These are phyloP conservation scores for Apaloderma vittatum DNA, from an alignment of 2,113 vertebrate genomes.

Conservation along the genomic window DNA sequence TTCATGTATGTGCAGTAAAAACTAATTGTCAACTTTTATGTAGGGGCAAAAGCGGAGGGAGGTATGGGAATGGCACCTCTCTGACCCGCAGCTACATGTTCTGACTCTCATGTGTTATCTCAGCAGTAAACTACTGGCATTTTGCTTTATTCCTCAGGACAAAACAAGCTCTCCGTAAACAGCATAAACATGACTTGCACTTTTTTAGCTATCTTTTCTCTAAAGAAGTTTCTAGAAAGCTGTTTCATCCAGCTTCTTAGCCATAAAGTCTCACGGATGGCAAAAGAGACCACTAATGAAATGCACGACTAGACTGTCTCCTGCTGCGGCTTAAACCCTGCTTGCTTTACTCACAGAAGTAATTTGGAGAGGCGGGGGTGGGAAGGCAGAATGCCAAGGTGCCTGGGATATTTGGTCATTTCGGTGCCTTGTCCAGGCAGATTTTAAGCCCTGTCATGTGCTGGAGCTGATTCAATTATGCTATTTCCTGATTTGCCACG, in stretches of 20 bases:
- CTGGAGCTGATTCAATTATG: constrained; percentile 35
- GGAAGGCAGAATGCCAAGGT: background rate
- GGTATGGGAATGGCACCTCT: background rate
- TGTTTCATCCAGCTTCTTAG: background rate
- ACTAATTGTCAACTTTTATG: constrained; percentile 81
- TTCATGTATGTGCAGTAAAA: constrained; percentile 85
- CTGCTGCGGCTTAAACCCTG: background rate
- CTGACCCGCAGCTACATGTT: background rate
- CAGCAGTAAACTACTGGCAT: background rate
- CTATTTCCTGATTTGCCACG: background rate
- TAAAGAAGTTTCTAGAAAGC: constrained; percentile 35
- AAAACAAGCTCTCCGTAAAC: background rate
- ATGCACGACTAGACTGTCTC: background rate
- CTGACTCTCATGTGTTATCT: background rate
- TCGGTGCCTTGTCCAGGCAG: background rate
- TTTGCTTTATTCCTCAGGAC: background rate
- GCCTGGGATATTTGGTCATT: background rate
- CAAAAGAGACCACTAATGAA: constrained; percentile 18
- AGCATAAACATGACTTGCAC: background rate
- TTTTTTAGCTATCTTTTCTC: background rate
- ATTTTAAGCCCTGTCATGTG: constrained; percentile 5
- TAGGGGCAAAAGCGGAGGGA: background rate
- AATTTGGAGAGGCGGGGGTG: background rate
- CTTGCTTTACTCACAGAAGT: background rate
- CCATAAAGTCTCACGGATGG: background rate